These are phyloP conservation scores for Keiferia lycopersicella DNA, from an alignment of 2,888 invertebrate species.

Conservation along the genomic window DNA sequence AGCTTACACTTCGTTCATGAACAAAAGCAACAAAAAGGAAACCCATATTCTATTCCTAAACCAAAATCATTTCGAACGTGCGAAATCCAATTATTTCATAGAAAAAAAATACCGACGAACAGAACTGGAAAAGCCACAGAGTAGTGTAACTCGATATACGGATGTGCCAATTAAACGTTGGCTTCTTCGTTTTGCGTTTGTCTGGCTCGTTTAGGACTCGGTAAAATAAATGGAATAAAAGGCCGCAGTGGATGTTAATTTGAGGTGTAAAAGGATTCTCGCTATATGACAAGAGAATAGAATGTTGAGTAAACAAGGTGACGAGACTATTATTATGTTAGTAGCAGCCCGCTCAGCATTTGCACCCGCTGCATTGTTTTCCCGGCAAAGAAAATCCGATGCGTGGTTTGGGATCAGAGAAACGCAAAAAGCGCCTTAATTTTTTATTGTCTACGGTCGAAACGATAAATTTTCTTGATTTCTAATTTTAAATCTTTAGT, in stretches of 20 bases:
- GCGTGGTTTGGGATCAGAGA: too few relatives aligned
- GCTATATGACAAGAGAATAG: background rate
- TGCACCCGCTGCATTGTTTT: too few relatives aligned
- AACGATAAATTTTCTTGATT: too few relatives aligned
- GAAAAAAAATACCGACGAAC: background rate
- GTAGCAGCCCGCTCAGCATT: too few relatives aligned
- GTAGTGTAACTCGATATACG: slow-evolving; percentile 21
- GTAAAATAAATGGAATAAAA: slow-evolving; percentile 11
- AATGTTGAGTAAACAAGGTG: too few relatives aligned
- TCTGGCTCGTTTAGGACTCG: slow-evolving; percentile 16
- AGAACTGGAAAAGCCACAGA: slow-evolving; percentile 15
- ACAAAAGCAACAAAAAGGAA: background rate
- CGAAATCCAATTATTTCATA: slow-evolving; percentile 7
- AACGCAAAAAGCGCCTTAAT: too few relatives aligned
- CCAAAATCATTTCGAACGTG: background rate
- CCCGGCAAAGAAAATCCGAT: too few relatives aligned
- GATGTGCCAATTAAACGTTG: slow-evolving; percentile 31
- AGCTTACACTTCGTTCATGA: too few relatives aligned
- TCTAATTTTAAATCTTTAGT: too few relatives aligned
- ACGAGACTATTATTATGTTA: too few relatives aligned
- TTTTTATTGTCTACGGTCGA: too few relatives aligned
- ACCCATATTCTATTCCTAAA: background rate
- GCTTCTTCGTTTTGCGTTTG: slow-evolving; percentile 22
- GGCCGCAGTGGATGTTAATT: slow-evolving; percentile 2
- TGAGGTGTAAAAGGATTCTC: background rate